Evolutionary conservation across 2,888 invertebrate species (phyloP).

Genomic region (Balanococcus diminutus): DNA sequence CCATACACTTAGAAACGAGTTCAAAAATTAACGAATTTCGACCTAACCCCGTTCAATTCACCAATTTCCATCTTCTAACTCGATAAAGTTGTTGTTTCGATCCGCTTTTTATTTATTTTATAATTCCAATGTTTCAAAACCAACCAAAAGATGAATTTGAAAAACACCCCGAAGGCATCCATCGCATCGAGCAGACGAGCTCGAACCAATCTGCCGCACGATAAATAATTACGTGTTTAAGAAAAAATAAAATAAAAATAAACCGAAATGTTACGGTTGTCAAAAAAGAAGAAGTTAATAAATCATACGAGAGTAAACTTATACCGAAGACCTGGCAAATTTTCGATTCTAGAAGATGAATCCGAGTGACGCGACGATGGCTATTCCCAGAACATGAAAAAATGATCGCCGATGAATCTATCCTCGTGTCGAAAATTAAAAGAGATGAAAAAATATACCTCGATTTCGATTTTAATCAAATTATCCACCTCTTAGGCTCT

Average conservation of each 20-base stretch:
- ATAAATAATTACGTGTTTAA: not conserved
- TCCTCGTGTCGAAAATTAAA: not conserved
- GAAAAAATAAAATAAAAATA: not conserved
- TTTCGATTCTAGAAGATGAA: not conserved
- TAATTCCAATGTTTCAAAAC: not conserved
- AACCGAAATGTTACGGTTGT: not conserved
- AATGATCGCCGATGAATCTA: not conserved
- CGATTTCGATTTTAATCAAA: constrained; percentile 4
- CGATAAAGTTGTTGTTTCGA: not conserved
- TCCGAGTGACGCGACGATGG: not conserved
- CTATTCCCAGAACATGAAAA: not conserved
- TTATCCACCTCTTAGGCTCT: not conserved
- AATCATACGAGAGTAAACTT: too few relatives aligned
- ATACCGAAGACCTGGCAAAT: not conserved
- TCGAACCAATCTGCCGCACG: not conserved
- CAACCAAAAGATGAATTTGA: not conserved
- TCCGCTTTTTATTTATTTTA: not conserved
- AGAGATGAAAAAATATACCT: not conserved
- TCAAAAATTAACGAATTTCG: not conserved
- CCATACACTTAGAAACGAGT: not conserved
- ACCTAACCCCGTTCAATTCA: not conserved
- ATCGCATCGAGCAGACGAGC: not conserved
- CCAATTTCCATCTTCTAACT: not conserved
- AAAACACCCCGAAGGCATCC: not conserved
- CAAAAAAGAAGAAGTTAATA: not conserved